These are phyloP conservation scores for Cabera pusaria DNA, from an alignment of 2,888 invertebrate genomes.

Conservation along the genomic window DNA sequence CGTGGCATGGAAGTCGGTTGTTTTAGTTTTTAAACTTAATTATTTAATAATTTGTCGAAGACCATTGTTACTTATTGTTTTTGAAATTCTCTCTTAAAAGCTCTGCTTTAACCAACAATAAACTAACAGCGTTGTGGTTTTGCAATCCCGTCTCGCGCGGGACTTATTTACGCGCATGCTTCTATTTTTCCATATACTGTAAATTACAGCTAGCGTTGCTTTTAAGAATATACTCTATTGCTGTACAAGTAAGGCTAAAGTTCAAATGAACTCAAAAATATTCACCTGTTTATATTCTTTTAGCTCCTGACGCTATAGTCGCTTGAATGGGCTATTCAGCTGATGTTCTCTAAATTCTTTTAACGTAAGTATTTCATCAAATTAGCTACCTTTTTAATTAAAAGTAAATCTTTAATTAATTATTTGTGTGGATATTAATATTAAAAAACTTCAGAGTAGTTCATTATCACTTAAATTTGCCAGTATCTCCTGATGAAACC, in stretches of 20 bases:
- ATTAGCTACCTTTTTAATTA: too few relatives aligned
- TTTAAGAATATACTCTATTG: constrained; percentile 4
- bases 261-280: constrained; percentile 1
- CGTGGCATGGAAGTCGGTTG: too few relatives aligned
- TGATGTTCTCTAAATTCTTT: constrained; percentile 20
- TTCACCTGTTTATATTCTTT: constrained; percentile 20
- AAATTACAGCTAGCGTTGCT: constrained; percentile 16
- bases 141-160: constrained; percentile 19
- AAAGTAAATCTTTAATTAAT: too few relatives aligned
- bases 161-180: constrained; percentile 23
- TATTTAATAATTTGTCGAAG: too few relatives aligned
- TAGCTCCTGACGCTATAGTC: constrained; percentile 18
- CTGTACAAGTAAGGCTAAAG: not conserved
- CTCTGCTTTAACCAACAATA: too few relatives aligned
- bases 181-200: constrained; percentile 26
- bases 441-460: too few relatives aligned
- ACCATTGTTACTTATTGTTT: too few relatives aligned
- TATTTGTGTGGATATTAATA: too few relatives aligned
- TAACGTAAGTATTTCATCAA: constrained; percentile 14
- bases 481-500: too few relatives aligned
- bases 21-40: too few relatives aligned
- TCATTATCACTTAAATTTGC: too few relatives aligned
- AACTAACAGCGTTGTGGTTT: constrained; percentile 24
- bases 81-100: too few relatives aligned
- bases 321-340: constrained; percentile 22